phyloP scores from a whole-genome alignment of 2,113 vertebrate genomes.

The Columba janthina region DNA sequence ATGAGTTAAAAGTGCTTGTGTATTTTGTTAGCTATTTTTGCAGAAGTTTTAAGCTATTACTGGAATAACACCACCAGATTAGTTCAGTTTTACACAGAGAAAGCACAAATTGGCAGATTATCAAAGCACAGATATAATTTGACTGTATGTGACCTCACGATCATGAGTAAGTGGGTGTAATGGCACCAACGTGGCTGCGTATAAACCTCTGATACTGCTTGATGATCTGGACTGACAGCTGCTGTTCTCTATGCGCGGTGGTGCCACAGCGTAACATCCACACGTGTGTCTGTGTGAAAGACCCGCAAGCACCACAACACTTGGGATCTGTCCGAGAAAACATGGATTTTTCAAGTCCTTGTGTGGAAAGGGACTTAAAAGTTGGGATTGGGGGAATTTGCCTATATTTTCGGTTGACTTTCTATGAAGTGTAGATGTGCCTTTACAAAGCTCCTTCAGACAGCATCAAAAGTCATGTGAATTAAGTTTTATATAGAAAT shows the following conservation, averaged over 20 bases:
- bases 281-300: rapidly evolving
- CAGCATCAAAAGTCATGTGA: background rate
- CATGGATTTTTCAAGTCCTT: rapidly evolving
- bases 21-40: background rate
- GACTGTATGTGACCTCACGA: background rate
- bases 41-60: background rate
- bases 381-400: background rate
- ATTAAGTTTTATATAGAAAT: background rate
- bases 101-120: background rate
- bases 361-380: background rate
- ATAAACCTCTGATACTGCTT: background rate
- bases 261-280: too few species aligned
- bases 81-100: background rate
- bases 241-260: rapidly evolving
- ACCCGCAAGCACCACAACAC: background rate
- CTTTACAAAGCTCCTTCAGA: background rate
- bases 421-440: background rate
- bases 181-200: rapidly evolving
- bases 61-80: background rate
- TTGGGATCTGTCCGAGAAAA: background rate
- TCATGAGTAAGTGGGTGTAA: rapidly evolving
- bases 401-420: background rate
- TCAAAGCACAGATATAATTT: background rate
- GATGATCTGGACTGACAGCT: background rate
- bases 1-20: background rate